Conservation (phyloP, 1,140 invertebrate species). For the Calliopsis andreniformis region DNA sequence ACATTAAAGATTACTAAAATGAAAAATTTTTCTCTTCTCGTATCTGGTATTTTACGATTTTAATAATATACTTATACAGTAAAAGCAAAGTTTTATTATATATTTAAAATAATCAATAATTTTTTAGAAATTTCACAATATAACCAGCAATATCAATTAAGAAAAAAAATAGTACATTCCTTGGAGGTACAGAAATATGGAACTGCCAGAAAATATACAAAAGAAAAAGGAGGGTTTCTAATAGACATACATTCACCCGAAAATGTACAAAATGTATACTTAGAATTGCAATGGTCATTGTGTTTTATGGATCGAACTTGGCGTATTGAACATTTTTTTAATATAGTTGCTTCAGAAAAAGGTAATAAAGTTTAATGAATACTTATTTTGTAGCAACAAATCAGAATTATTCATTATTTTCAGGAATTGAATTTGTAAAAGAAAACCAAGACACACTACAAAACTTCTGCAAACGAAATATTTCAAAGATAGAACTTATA, state of each 20-base stretch:
- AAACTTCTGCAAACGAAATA: conserved; percentile 21
- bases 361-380: conserved; percentile 51
- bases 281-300: conserved; percentile 55
- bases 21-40: conserved; percentile 65
- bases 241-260: conserved; percentile 33
- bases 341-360: conserved; percentile 33
- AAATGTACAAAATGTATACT: conserved; percentile 27
- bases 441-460: conserved; percentile 40
- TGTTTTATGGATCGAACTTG: conserved; percentile 42
- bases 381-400: background rate
- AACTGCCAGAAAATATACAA: conserved; percentile 2
- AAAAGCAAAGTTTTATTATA: background rate
- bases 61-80: background rate
- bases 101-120: no score
- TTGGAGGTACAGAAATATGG: conserved; percentile 39
- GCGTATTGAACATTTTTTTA: conserved; percentile 49
- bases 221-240: conserved; percentile 48
- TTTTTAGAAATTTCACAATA: conserved; percentile 59
- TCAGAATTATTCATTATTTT: conserved; percentile 18
- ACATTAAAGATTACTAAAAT: conserved; percentile 29
- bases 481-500: conserved; percentile 5
- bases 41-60: conserved; percentile 52
- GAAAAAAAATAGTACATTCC: conserved; percentile 42
- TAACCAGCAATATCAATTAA: conserved; percentile 25
- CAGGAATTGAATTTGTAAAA: conserved; percentile 41